A percentile compares a stretch with the other conserved stretches of the same genome.
These are phyloP conservation scores for Rhinogobius similis DNA, from an alignment of 2,113 vertebrate species.

Conservation along the genomic window DNA sequence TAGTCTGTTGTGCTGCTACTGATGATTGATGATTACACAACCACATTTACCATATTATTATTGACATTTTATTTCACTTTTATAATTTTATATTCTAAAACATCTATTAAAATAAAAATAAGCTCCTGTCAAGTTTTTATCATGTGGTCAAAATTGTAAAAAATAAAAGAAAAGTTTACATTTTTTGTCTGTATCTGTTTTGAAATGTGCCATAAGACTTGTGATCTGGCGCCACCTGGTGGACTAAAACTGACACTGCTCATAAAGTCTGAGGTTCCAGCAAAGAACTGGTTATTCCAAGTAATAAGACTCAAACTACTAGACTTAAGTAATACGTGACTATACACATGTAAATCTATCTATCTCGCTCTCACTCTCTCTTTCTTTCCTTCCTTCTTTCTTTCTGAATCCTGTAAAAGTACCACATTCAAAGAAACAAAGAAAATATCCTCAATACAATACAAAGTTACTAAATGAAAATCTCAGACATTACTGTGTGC, in stretches of 20 bases:
- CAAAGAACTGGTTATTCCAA: no score
- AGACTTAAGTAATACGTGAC: no score
- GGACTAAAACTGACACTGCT: constrained; percentile 44
- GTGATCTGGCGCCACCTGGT: constrained; percentile 58
- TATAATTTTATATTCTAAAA: background rate
- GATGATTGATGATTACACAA: no score
- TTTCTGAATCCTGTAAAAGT: no score
- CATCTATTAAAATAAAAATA: background rate
- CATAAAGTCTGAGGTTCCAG: background rate
- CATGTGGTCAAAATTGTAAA: background rate
- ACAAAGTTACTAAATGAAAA: background rate
- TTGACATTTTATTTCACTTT: background rate
- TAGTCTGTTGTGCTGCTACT: no score
- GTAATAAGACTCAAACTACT: no score
- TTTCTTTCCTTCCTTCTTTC: no score
- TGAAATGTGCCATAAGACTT: background rate
- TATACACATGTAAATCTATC: no score
- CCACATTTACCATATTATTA: background rate
- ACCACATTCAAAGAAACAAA: no score
- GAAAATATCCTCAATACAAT: no score
- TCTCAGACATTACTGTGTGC: background rate
- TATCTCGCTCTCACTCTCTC: no score
- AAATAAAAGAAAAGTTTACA: background rate
- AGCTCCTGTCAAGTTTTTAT: background rate
- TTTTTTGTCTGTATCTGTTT: background rate